Percentiles rank a stretch among this genome's conserved stretches.
phyloP scores from a whole-genome alignment of 2,113 vertebrate genomes.

The Conger conger region DNA sequence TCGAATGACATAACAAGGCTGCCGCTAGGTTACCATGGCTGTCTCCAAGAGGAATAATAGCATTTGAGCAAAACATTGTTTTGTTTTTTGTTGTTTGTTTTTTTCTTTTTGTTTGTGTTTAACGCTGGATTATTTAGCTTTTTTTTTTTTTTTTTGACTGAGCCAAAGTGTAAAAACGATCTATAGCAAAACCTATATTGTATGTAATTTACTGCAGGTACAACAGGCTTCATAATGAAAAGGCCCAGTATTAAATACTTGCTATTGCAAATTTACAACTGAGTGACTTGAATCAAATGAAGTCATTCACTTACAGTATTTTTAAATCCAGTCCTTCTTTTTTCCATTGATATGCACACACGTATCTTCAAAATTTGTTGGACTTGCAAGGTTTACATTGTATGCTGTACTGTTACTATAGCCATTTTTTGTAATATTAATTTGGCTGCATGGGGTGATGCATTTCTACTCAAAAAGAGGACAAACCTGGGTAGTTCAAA shows the following conservation, averaged over 20 bases:
- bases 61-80: constrained; percentile 59
- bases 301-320: constrained; percentile 12
- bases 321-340: constrained; percentile 2
- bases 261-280: not conserved
- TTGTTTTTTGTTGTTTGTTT: constrained; percentile 22
- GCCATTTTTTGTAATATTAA: constrained; percentile 41
- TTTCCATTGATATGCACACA: not conserved
- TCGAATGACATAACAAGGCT: not conserved
- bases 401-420: constrained; percentile 63
- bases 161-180: constrained; percentile 58
- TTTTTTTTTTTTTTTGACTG: constrained; percentile 62
- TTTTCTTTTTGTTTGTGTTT: too few species aligned
- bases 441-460: not conserved
- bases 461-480: not conserved
- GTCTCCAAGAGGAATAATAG: constrained; percentile 18
- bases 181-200: constrained; percentile 20
- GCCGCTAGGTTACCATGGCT: constrained; percentile 6
- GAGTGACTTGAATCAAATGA: not conserved
- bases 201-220: constrained; percentile 15
- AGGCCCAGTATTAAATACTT: not conserved
- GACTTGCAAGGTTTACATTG: constrained; percentile 37
- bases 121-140: too few species aligned
- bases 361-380: not conserved
- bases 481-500: not conserved
- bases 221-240: constrained; percentile 2